Percentiles rank a stretch among this genome's conserved stretches.
Evolutionary conservation across 2,888 invertebrate species (phyloP).

Genomic region (Diogma glabrata): DNA sequence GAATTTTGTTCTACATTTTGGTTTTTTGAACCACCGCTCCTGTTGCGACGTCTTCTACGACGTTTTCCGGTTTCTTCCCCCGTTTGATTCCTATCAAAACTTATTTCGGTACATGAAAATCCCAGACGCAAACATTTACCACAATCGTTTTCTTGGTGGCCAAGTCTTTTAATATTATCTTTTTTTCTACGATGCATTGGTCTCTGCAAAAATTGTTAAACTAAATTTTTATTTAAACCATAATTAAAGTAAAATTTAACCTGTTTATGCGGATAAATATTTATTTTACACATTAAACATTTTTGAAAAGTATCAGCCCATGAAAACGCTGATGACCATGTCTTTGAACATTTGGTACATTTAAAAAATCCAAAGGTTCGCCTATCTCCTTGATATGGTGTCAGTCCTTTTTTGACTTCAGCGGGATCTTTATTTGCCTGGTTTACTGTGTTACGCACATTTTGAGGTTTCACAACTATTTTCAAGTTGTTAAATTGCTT

Average conservation of each 20-base stretch:
- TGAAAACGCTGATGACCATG: neutral
- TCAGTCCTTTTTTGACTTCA: neutral
- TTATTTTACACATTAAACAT: neutral
- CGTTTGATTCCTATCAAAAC: too few relatives aligned
- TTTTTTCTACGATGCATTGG: neutral
- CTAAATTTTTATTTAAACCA: neutral
- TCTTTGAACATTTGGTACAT: neutral
- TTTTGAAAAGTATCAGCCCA: neutral
- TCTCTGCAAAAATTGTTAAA: neutral
- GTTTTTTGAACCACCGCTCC: too few relatives aligned
- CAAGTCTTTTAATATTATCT: neutral
- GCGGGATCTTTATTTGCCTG: neutral
- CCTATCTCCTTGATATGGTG: neutral
- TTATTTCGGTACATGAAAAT: neutral
- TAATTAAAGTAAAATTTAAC: neutral
- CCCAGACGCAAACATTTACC: neutral
- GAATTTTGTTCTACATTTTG: too few relatives aligned
- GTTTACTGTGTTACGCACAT: neutral
- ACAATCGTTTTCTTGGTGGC: neutral
- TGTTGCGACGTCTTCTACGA: too few relatives aligned
- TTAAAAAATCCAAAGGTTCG: neutral
- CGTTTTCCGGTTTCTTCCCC: too few relatives aligned
- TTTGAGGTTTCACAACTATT: neutral
- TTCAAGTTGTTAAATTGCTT: neutral
- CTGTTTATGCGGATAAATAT: slow-evolving; percentile 4